These are phyloP conservation scores for Pilophorus perplexus DNA, from an alignment of 2,888 invertebrate genomes.

Conservation along the genomic window DNA sequence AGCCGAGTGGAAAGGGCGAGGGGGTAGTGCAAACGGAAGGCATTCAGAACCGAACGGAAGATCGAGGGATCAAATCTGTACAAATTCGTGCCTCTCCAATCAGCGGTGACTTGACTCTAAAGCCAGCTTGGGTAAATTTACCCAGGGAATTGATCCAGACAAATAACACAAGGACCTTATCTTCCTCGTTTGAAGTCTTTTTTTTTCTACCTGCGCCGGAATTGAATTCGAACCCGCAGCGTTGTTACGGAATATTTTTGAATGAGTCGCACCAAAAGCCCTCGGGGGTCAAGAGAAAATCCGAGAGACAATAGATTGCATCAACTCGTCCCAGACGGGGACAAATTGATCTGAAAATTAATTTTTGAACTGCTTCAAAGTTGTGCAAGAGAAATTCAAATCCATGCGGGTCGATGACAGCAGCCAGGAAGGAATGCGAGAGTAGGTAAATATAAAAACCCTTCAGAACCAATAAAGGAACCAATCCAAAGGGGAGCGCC, in stretches of 20 bases:
- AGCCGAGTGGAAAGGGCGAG: not conserved
- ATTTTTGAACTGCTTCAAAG: too few species aligned
- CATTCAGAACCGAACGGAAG: not conserved
- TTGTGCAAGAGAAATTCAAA: not conserved
- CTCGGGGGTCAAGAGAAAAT: too few species aligned
- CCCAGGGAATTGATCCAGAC: constrained; percentile 24
- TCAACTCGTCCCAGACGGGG: too few species aligned
- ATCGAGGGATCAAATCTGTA: constrained; percentile 18
- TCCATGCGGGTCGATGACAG: not conserved
- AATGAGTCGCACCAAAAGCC: constrained; percentile 13
- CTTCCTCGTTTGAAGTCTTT: constrained; percentile 1
- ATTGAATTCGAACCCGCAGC: constrained; percentile 26
- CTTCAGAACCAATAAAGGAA: constrained; percentile 21
- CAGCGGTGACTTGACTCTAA: constrained; percentile 16
- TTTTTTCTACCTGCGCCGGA: constrained; percentile 3
- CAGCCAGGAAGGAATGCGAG: not conserved
- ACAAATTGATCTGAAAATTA: too few species aligned
- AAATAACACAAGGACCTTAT: constrained; percentile 23
- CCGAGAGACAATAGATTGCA: too few species aligned
- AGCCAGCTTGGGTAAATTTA: constrained; percentile 24
- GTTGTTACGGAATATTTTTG: constrained; percentile 26
- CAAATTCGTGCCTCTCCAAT: constrained; percentile 30
- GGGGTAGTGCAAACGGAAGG: not conserved
- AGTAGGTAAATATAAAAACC: constrained; percentile 23
- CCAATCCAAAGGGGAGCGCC: not conserved